Evolutionary conservation across 2,797 vertebrate genomes (phyloP), one percentile per base, ranked within the genome.

Genomic region (Cynodonichthys magdalenae): DNA sequence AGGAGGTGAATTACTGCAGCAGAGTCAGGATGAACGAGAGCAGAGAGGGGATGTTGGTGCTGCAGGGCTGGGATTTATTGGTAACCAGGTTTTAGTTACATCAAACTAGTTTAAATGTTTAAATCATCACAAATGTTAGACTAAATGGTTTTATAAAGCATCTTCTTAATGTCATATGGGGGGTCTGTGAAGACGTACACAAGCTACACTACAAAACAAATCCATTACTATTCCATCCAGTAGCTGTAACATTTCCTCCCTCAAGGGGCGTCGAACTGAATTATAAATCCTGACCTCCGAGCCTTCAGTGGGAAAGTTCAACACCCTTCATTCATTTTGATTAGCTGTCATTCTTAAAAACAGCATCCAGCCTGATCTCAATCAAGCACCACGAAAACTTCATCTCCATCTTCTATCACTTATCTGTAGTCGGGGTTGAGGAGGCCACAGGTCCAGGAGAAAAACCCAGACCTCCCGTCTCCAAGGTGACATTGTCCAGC

Each of bases 291-390:
- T 63, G 61, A 64, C 59, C 64, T 63, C 52, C 6, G 17, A 3
- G 24, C 66, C 63, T 55, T 56, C 12, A 59, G 58, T 54, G 63
- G 74, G 71, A 64, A 71, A 62, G 51, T 59, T 46, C 39, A 75
- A 46, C 54, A 56, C 63, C 66, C 59, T 60, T 63, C 68, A 72
- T 63, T 75, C 34, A 53, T 69, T 54, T 78, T 71, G 61, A 81
- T 50, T 60, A 71, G 45, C 31, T 0, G 1, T 55, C 55, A 55
- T 55, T 42, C 28, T 61, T 11, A 0, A 7, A 56, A 71, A 60
- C 41, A 53, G 51, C 63, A 36, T 70, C 20, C 3, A 66, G 27
- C 64, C 79, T 44, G 50, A 78, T 53, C 65, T 55, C 8, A 6
- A 56, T 41, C 42, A 48, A 59, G 15, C 50, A 44, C 66, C 50